Percentiles rank a stretch among this genome's conserved stretches.
Evolutionary conservation across 2,797 vertebrate genomes (phyloP).

Genomic region (Microctenopoma lineatum): DNA sequence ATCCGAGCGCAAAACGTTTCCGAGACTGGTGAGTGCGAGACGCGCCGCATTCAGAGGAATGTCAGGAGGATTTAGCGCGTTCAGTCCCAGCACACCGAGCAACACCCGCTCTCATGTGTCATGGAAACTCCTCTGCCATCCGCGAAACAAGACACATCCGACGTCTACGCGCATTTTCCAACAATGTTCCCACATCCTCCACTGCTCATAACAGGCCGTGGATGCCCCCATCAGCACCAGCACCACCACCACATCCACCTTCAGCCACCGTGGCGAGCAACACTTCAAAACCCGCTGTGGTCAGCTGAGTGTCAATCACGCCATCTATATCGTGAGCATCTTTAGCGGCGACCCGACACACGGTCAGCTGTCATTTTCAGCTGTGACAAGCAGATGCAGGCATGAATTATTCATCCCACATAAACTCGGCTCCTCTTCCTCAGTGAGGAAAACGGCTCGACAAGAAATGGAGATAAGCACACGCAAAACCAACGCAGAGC

Average conservation of each 20-base stretch:
- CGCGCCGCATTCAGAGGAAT: conserved; percentile 69
- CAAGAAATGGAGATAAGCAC: conserved; percentile 49
- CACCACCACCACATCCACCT: conserved; percentile 49
- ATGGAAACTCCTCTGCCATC: conserved; percentile 66
- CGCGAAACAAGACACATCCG: conserved; percentile 62
- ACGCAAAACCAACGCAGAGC: conserved; percentile 48
- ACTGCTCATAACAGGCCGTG: conserved; percentile 52
- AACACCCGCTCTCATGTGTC: conserved; percentile 49
- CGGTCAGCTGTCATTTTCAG: conserved; percentile 73
- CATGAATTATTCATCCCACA: conserved; percentile 83
- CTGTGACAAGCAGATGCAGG: conserved; percentile 69
- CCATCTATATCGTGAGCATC: conserved; percentile 58
- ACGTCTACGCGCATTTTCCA: conserved; percentile 31
- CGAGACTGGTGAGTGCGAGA: conserved; percentile 53
- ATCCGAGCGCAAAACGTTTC: conserved; percentile 50
- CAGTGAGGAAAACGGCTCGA: conserved; percentile 44
- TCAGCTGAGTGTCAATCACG: conserved; percentile 69
- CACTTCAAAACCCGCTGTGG: conserved; percentile 66
- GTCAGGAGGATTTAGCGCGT: conserved; percentile 60
- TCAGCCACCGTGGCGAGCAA: conserved; percentile 70
- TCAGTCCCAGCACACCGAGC: conserved; percentile 43
- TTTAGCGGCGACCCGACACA: conserved; percentile 58
- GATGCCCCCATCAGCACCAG: conserved; percentile 60
- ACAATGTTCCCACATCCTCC: conserved; percentile 33
- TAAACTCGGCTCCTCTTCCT: conserved; percentile 71